Base-by-base conservation (phyloP, 37 sponge, comb jelly and placozoan species). In the Oscarella lobularis region DNA sequence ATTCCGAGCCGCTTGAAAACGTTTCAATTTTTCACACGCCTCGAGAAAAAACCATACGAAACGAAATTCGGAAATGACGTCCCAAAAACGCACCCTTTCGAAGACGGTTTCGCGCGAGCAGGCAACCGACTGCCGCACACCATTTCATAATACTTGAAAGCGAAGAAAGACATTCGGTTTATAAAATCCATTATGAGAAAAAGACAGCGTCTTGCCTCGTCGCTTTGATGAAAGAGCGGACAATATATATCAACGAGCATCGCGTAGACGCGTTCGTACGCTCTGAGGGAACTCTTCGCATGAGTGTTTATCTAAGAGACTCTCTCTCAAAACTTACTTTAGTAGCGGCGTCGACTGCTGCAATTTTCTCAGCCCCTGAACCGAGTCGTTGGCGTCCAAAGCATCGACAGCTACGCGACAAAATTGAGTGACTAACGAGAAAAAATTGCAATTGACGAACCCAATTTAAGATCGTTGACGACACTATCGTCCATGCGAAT, bases 361-460 rank as follows among this genome's bases (percentile, higher is more conserved):
- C 9, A 48, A 20, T 48, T 20, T 48, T 48, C 60, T 48, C 60
- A 48, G 20, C 9, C 60, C 60, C 20, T 48, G 14, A 9, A 27
- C 20, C 20, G 60, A 20, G 20, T 48, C 20, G 20, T 48, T 20
- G 20, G 60, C 60, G 20, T 48, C 20, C 9, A 27, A 48, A 48
- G 5, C 36, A n/a, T 29, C 29, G 2, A 1, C 82, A 84, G 73
- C 82, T 79, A 83, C 40, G 39, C 32, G 81, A 86, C 40, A 87
- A 90, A 39, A 29, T 34, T 14, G 84, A 86, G 33, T 3, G 40
- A 20, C 83, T 83, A 36, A 38, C 65, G n/a, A 4, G 39, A 0
- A 33, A 68, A 5, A 35, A 38, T 2, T 40, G 73, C 48, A 71
- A 76, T 48, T 77, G 69, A 41, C 41, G 83, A 3, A 66, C 76